Conservation (phyloP, 1,140 invertebrate species). For the Sminthurides bifidus region DNA sequence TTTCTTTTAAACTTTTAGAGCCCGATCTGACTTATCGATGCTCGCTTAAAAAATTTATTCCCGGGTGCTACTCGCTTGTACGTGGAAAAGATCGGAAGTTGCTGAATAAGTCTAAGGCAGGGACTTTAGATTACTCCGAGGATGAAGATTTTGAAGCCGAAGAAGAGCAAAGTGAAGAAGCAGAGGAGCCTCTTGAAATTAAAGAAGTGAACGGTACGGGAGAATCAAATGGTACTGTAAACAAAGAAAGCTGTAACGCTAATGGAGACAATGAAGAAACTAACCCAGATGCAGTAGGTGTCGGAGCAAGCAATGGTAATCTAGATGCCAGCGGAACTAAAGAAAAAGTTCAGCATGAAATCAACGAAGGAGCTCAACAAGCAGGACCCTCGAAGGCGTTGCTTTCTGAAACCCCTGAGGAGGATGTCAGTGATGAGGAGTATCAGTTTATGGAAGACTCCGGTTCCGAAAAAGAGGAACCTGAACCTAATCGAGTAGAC, state of each 20-base stretch:
- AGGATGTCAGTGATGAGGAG: background rate
- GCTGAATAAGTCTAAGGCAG: background rate
- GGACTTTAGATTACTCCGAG: background rate
- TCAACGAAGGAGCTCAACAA: constrained; percentile 2
- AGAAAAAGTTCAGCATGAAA: constrained; percentile 10
- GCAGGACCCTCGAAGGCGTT: too few species aligned
- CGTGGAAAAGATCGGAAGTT: constrained; percentile 3
- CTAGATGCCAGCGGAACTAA: background rate
- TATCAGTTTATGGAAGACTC: background rate
- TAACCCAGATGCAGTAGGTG: too few species aligned
- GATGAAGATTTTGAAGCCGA: background rate
- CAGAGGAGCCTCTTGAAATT: background rate
- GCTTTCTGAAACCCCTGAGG: too few species aligned
- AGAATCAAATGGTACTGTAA: background rate
- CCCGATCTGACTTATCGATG: background rate
- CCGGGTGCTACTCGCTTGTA: constrained; percentile 16
- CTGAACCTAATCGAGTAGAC: constrained; percentile 2
- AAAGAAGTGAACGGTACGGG: background rate
- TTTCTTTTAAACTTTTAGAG: background rate
- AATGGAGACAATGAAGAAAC: background rate
- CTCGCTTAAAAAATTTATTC: constrained; percentile 15
- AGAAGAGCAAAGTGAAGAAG: background rate
- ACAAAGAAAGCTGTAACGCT: background rate
- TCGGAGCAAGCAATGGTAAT: too few species aligned
- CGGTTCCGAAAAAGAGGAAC: background rate